A percentile compares a stretch with the other conserved stretches of the same genome.
Conservation (phyloP, 1,140 invertebrate genomes). For the Cydia amplana region DNA sequence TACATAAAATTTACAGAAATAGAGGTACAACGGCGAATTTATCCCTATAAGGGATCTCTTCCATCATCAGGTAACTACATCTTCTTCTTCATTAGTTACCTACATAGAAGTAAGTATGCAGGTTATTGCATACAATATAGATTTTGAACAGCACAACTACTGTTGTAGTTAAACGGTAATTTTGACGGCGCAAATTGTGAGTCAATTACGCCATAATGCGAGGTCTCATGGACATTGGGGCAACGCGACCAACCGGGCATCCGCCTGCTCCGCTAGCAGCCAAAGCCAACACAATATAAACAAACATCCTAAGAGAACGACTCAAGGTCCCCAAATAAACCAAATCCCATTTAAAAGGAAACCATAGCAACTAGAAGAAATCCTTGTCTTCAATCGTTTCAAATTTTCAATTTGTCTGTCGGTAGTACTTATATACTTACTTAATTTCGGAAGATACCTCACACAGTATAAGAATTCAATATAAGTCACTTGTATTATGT, state of each 20-base stretch:
- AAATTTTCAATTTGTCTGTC: not conserved
- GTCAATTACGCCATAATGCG: constrained; percentile 37
- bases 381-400: not conserved
- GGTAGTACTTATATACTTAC: not conserved
- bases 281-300: not conserved
- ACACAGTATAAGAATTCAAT: not conserved
- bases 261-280: not conserved
- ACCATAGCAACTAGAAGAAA: not conserved
- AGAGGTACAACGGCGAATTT: no score
- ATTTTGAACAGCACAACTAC: not conserved
- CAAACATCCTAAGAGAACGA: not conserved
- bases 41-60: no score
- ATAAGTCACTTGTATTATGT: no score
- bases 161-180: constrained; percentile 9
- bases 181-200: constrained; percentile 18
- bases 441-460: not conserved
- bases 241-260: constrained; percentile 24
- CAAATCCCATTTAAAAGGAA: constrained; percentile 34
- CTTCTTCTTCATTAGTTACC: no score
- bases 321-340: no score
- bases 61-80: no score
- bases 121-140: not conserved
- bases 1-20: no score
- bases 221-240: constrained; percentile 35
- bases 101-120: no score